phyloP scores from a whole-genome alignment of 2,888 invertebrate species.

The Thecophora atra region DNA sequence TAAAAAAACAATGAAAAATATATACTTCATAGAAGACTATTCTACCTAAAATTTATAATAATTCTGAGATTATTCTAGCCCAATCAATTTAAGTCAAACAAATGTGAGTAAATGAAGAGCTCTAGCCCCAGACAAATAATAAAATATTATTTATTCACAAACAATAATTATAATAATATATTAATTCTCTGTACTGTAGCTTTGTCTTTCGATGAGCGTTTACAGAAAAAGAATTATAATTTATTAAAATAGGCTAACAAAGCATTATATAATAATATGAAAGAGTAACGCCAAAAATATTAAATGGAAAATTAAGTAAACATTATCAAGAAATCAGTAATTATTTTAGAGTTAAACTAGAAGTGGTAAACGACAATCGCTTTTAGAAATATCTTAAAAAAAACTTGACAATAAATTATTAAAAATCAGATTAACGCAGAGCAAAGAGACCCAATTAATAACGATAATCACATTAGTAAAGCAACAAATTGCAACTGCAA shows the following conservation, averaged over 20 bases:
- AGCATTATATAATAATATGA: not conserved
- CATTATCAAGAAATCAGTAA: not conserved
- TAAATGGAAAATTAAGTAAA: not conserved
- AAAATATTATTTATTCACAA: too few relatives aligned
- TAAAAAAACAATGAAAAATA: not conserved
- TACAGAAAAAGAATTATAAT: not conserved
- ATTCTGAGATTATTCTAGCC: too few relatives aligned
- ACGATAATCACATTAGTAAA: not conserved
- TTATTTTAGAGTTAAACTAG: too few relatives aligned
- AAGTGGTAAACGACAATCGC: too few relatives aligned
- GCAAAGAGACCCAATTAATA: not conserved
- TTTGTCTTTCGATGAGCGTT: not conserved
- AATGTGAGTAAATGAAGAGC: too few relatives aligned
- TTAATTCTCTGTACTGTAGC: not conserved
- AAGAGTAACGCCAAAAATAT: not conserved
- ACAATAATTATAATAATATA: not conserved
- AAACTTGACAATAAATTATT: not conserved
- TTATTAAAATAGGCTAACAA: too few relatives aligned
- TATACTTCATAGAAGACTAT: not conserved
- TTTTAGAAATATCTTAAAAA: not conserved
- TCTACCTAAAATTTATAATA: too few relatives aligned
- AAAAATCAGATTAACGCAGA: not conserved
- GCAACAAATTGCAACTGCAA: conserved; percentile 7
- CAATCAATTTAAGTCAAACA: too few relatives aligned
- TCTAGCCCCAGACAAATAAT: too few relatives aligned